Conservation (phyloP, 2,797 vertebrate species). For the Ceyx erithaca region DNA sequence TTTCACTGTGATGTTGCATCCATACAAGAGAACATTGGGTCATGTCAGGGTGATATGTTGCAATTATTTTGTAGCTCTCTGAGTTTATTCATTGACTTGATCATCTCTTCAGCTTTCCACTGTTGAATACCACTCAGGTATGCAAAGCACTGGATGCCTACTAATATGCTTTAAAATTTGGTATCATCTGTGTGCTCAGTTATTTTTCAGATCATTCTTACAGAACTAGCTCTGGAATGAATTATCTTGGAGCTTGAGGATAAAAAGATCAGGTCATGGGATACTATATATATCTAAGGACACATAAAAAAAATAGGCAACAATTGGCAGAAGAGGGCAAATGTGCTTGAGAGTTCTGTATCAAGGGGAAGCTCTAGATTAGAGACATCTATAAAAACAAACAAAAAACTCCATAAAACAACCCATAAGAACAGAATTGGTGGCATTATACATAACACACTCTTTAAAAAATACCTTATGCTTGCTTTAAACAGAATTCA, state of each 20-base stretch:
- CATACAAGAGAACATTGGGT: neutral
- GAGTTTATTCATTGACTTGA: neutral
- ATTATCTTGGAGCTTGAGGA: neutral
- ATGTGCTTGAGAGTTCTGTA: neutral
- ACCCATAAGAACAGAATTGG: neutral
- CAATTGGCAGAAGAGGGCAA: neutral
- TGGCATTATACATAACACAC: neutral
- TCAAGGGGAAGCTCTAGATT: neutral
- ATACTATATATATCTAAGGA: neutral
- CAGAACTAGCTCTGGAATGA: neutral
- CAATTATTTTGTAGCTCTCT: conserved; percentile 13
- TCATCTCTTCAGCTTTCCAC: neutral
- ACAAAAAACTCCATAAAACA: no score
- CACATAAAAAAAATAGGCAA: neutral
- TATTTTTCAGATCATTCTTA: neutral
- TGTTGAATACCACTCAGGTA: neutral
- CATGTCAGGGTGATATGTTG: neutral
- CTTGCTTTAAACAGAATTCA: neutral
- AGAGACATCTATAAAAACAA: neutral
- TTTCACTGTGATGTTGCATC: neutral
- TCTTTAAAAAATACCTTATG: neutral
- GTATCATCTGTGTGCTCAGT: neutral
- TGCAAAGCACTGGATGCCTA: neutral
- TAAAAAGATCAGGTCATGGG: neutral
- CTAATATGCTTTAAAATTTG: neutral